A percentile compares a stretch with the other conserved stretches of the same genome.
Evolutionary conservation across 2,888 invertebrate species (phyloP).

Genomic region (Drosophila picticornis): DNA sequence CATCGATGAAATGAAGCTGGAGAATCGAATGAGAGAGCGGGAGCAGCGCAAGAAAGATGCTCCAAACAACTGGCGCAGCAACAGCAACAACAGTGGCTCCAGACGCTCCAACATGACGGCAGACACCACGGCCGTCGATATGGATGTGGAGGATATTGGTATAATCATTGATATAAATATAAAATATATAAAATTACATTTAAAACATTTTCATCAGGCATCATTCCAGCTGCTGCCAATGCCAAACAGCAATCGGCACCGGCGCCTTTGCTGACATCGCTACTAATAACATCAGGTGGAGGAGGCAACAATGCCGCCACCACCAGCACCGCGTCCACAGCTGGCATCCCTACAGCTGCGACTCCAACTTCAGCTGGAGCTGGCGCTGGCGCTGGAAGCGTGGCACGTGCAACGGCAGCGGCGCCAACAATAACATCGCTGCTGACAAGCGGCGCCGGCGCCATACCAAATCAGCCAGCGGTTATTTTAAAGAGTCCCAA

Average conservation of each 20-base stretch:
- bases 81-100: conserved; percentile 21
- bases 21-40: conserved; percentile 85
- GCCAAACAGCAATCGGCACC: conserved; percentile 86
- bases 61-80: conserved; percentile 87
- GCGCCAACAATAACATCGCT: conserved; percentile 85
- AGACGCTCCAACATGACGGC: conserved; percentile 50
- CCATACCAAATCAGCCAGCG: conserved; percentile 74
- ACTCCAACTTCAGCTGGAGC: neutral
- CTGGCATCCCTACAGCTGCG: neutral
- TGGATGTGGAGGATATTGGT: conserved; percentile 81
- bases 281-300: conserved; percentile 88
- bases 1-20: conserved; percentile 86
- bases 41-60: conserved; percentile 88
- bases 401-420: conserved; percentile 76
- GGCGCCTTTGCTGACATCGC: conserved; percentile 92
- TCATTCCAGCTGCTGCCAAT: conserved; percentile 49
- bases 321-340: conserved; percentile 74
- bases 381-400: conserved; percentile 52
- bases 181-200: neutral
- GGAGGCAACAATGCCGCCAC: conserved; percentile 63
- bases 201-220: conserved; percentile 15
- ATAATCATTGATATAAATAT: neutral
- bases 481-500: conserved; percentile 70
- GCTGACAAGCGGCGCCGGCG: conserved; percentile 81
- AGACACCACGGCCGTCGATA: conserved; percentile 79